A percentile compares a stretch with the other conserved stretches of the same genome.
These are phyloP conservation scores for Athalia cordata DNA, from an alignment of 2,888 invertebrate genomes.

Conservation along the genomic window DNA sequence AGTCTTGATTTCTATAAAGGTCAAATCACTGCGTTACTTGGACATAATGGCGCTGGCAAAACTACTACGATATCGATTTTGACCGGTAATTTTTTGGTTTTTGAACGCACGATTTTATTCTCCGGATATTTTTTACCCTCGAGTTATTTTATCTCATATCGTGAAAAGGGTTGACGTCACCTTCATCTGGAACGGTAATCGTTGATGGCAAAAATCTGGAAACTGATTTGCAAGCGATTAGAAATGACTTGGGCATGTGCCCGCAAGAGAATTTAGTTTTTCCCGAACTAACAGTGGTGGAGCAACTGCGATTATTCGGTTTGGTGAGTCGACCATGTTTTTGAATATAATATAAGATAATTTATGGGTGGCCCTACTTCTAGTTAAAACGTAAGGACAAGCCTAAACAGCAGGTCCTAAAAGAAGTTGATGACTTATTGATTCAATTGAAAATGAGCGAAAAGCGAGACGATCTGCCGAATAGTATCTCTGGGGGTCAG, in stretches of 20 bases:
- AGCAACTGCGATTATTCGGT: conserved; percentile 90
- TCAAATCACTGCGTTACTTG: conserved; percentile 90
- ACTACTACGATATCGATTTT: conserved; percentile 88
- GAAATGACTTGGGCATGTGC: conserved; percentile 89
- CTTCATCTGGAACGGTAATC: conserved; percentile 82
- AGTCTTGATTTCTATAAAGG: conserved; percentile 86
- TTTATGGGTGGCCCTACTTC: conserved; percentile 50
- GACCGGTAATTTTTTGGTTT: conserved; percentile 73
- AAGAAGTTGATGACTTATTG: conserved; percentile 77
- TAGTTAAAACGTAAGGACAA: conserved; percentile 80
- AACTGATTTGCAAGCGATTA: conserved; percentile 79
- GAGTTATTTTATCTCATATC: too few relatives aligned
- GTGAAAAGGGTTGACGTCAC: conserved; percentile 80
- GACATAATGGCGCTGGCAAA: conserved; percentile 93
- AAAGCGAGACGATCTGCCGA: conserved; percentile 77
- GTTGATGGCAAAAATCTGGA: conserved; percentile 85
- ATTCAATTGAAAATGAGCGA: conserved; percentile 74
- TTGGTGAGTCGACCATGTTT: conserved; percentile 76
- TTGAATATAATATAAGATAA: too few relatives aligned
- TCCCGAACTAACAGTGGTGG: conserved; percentile 86
- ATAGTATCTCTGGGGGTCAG: conserved; percentile 90
- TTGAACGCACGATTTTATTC: background rate
- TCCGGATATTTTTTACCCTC: too few relatives aligned
- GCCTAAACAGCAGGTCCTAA: conserved; percentile 71
- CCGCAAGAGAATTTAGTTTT: conserved; percentile 93